phyloP scores from a whole-genome alignment of 2,888 invertebrate species.

The Habroteleia sp. region DNA sequence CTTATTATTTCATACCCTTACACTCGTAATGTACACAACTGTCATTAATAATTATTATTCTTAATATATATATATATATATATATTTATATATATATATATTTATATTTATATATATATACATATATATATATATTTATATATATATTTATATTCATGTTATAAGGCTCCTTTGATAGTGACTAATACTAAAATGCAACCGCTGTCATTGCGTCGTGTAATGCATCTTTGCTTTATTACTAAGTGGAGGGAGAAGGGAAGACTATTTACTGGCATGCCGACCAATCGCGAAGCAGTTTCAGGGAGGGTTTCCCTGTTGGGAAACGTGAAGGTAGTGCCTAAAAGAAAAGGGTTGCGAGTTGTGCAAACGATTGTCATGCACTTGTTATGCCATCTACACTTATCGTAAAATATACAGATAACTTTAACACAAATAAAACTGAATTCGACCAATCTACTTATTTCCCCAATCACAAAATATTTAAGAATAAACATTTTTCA shows the following conservation, averaged over 20 bases:
- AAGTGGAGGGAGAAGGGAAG: conserved; percentile 28
- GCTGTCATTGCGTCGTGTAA: conserved; percentile 60
- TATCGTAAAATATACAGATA: no score
- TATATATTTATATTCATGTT: conserved; percentile 65
- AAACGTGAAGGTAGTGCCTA: conserved; percentile 24
- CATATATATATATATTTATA: conserved; percentile 63
- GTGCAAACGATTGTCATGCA: not conserved
- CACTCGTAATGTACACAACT: conserved; percentile 35
- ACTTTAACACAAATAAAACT: no score
- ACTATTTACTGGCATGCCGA: conserved; percentile 22
- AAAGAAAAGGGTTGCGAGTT: conserved; percentile 3
- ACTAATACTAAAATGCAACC: conserved; percentile 73
- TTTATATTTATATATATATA: conserved; percentile 55
- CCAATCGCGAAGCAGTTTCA: conserved; percentile 43
- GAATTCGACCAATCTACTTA: no score
- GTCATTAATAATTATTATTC: conserved; percentile 34
- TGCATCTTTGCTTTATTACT: conserved; percentile 22
- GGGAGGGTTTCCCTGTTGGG: conserved; percentile 1
- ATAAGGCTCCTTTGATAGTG: conserved; percentile 77
- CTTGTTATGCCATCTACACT: not conserved
- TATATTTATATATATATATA: conserved; percentile 53
- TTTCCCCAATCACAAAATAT: no score
- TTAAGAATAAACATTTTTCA: no score
- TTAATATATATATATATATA: conserved; percentile 43
- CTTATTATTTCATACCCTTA: conserved; percentile 18